Percentiles rank a stretch among this genome's conserved stretches.
Evolutionary conservation across 1,140 invertebrate species (phyloP).

Genomic region (Pogonus chalceus): DNA sequence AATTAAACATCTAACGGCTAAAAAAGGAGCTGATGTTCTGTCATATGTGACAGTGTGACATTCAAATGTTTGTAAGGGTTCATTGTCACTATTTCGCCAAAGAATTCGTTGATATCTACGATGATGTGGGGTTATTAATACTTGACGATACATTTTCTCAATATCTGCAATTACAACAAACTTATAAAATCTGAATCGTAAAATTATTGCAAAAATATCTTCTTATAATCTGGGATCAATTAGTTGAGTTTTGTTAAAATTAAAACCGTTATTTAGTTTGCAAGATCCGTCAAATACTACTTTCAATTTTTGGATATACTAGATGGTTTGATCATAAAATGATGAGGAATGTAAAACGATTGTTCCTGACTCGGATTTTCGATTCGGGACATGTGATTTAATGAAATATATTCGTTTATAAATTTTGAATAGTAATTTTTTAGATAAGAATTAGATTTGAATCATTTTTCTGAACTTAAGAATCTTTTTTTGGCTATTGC

Average conservation of each 20-base stretch:
- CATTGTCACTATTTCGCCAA: constrained; percentile 23
- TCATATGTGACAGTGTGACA: constrained; percentile 28
- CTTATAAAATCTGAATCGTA: constrained; percentile 22
- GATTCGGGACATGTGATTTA: constrained; percentile 31
- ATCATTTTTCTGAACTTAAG: constrained; percentile 24
- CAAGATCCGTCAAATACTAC: constrained; percentile 30
- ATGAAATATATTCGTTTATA: constrained; percentile 27
- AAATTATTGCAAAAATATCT: constrained; percentile 27
- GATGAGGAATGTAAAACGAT: constrained; percentile 34
- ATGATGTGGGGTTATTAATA: constrained; percentile 15
- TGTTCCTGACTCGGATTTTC: constrained; percentile 16
- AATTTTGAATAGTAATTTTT: constrained; percentile 18
- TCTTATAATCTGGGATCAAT: constrained; percentile 30
- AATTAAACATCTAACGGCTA: constrained; percentile 20
- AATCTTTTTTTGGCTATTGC: constrained; percentile 24
- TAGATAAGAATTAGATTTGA: constrained; percentile 20
- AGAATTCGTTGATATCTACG: constrained; percentile 33
- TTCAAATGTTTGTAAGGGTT: constrained; percentile 11
- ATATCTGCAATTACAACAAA: constrained; percentile 23
- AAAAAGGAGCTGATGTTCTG: constrained; percentile 20
- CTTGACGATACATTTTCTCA: constrained; percentile 18
- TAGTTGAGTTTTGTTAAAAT: constrained; percentile 27
- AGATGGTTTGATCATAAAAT: constrained; percentile 25
- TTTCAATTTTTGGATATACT: constrained; percentile 26
- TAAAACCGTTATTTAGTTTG: constrained; percentile 19